These are phyloP conservation scores for Eupithecia vulgata DNA, from an alignment of 2,888 invertebrate genomes.

Conservation along the genomic window DNA sequence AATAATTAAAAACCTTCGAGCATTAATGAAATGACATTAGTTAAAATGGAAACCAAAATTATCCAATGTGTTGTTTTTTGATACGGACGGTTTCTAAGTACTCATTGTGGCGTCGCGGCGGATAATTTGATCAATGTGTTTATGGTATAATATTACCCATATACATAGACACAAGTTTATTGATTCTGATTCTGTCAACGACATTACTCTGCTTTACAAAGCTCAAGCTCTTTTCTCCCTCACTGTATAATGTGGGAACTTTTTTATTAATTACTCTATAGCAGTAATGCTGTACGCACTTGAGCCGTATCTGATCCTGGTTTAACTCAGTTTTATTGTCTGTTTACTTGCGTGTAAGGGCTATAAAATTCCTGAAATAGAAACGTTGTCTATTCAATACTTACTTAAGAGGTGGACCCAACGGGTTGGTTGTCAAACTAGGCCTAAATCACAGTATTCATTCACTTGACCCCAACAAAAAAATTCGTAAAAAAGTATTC, in stretches of 20 bases:
- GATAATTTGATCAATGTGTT: no score
- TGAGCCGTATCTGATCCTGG: slow-evolving; percentile 40
- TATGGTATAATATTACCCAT: no score
- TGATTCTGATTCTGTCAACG: background rate
- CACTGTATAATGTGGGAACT: slow-evolving; percentile 55
- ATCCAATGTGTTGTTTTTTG: no score
- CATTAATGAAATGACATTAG: no score
- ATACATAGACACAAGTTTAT: no score
- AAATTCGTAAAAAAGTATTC: no score
- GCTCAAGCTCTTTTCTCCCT: slow-evolving; percentile 39
- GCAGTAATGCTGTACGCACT: slow-evolving; percentile 34
- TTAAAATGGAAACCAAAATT: no score
- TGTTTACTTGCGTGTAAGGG: slow-evolving; percentile 26
- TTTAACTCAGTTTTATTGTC: slow-evolving; percentile 33
- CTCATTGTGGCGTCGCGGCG: no score
- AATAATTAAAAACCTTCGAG: no score
- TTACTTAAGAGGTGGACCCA: no score
- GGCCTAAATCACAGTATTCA: background rate
- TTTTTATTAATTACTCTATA: slow-evolving; percentile 51
- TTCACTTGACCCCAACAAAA: no score
- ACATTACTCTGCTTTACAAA: background rate
- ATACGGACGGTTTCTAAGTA: no score
- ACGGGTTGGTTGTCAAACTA: background rate
- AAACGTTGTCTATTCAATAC: slow-evolving; percentile 9
- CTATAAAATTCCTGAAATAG: slow-evolving; percentile 35